Conservation (phyloP, 2,113 vertebrate genomes). For the Eidolon helvum region DNA sequence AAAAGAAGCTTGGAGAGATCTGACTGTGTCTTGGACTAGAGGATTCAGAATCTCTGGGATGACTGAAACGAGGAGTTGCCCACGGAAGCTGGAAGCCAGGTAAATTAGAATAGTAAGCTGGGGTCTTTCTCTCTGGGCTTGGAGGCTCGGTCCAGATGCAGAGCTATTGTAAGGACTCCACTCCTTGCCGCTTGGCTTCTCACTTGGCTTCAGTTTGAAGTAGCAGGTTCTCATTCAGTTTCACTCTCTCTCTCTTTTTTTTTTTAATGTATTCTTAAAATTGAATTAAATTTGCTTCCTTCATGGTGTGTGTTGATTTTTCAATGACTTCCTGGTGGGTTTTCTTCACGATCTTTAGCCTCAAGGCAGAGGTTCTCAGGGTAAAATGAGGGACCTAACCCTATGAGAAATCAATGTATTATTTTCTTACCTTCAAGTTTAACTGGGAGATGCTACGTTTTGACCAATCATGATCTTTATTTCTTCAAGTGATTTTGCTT, state of each 20-base stretch:
- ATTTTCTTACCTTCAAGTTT: slow-evolving; percentile 54
- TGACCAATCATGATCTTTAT: slow-evolving; percentile 35
- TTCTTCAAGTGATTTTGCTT: slow-evolving; percentile 40
- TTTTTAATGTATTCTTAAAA: background rate
- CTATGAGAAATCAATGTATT: background rate
- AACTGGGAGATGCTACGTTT: background rate
- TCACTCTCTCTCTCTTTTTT: slow-evolving; percentile 23
- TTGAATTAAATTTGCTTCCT: slow-evolving; percentile 57
- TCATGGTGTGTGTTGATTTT: slow-evolving; percentile 52
- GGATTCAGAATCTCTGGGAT: background rate
- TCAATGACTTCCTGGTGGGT: slow-evolving; percentile 67
- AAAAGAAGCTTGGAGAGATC: background rate
- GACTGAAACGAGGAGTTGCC: rapidly evolving
- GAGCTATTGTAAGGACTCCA: background rate
- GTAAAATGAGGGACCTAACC: background rate
- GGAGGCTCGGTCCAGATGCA: background rate
- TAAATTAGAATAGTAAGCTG: background rate
- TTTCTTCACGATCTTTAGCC: slow-evolving; percentile 32
- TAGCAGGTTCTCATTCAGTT: slow-evolving; percentile 29
- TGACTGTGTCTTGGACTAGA: background rate
- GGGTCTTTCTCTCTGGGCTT: background rate
- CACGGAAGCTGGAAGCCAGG: background rate
- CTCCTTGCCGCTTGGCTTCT: background rate
- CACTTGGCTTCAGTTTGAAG: background rate
- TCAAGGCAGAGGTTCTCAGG: slow-evolving; percentile 42